Evolutionary conservation across 2,797 vertebrate species (phyloP).

Genomic region (Ptychadena robeensis): DNA sequence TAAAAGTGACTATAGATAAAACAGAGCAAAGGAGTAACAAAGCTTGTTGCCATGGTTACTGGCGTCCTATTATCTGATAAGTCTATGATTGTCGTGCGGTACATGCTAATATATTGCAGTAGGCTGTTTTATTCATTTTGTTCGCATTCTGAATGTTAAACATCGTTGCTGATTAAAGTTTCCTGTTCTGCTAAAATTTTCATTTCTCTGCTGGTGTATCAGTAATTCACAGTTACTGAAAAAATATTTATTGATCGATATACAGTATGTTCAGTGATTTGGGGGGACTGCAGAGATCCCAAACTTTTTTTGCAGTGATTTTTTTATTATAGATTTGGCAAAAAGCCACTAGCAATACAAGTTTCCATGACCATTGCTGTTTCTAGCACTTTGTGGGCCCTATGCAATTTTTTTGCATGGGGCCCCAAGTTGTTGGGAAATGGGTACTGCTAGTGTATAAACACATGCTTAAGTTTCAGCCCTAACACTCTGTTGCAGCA

Average conservation of each 20-base stretch:
- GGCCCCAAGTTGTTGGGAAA: too few species aligned
- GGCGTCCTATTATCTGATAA: conserved; percentile 18
- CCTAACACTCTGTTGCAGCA: too few species aligned
- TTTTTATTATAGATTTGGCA: too few species aligned
- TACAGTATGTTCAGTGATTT: neutral
- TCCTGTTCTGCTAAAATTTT: conserved; percentile 46
- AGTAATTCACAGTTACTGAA: conserved; percentile 35
- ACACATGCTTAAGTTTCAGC: too few species aligned
- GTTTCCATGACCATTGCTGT: too few species aligned
- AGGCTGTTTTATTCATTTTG: conserved; percentile 52
- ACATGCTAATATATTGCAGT: conserved; percentile 44
- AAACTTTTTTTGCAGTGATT: too few species aligned
- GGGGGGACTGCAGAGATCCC: too few species aligned
- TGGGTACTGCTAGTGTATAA: too few species aligned
- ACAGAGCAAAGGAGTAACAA: neutral
- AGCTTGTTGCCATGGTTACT: conserved; percentile 29
- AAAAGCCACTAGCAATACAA: too few species aligned
- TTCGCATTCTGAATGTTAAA: conserved; percentile 47
- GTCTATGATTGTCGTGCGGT: conserved; percentile 1
- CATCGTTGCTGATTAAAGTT: conserved; percentile 55
- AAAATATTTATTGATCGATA: conserved; percentile 42
- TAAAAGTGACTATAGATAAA: conserved; percentile 20
- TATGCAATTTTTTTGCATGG: too few species aligned
- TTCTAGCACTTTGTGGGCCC: too few species aligned
- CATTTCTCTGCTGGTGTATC: conserved; percentile 50